phyloP scores from a whole-genome alignment of 2,888 invertebrate genomes.

The Andrena dorsata region DNA sequence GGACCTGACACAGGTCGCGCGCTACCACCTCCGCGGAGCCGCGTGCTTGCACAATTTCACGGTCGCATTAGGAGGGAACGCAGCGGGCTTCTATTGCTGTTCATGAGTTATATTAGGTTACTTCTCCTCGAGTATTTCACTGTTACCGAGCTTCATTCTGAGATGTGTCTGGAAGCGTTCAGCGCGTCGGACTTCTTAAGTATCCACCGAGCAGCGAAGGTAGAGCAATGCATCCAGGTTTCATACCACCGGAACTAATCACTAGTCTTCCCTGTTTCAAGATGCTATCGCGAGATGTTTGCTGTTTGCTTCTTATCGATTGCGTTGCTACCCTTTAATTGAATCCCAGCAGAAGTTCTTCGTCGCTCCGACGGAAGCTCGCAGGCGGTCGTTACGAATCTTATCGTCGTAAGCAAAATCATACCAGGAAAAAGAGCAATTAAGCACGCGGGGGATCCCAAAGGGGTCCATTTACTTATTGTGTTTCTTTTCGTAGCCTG shows the following conservation, averaged over 20 bases:
- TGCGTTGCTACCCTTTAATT: neutral
- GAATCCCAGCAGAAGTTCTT: neutral
- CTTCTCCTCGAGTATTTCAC: no score
- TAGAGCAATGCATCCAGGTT: no score
- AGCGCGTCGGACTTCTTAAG: no score
- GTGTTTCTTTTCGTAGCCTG: conserved; percentile 17
- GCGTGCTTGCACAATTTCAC: neutral
- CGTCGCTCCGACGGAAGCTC: neutral
- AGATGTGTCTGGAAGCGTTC: no score
- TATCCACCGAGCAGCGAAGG: no score
- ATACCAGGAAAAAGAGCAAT: conserved; percentile 43
- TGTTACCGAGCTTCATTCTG: no score
- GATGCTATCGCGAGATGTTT: no score
- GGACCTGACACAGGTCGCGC: neutral
- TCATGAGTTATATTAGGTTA: neutral
- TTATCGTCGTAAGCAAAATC: conserved; percentile 18
- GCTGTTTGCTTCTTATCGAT: no score
- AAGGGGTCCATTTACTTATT: conserved; percentile 24
- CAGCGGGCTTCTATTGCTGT: neutral
- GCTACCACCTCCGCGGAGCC: neutral
- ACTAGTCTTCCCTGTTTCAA: no score
- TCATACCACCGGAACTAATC: no score
- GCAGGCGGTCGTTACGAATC: conserved; percentile 7
- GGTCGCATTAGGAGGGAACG: conserved; percentile 1
- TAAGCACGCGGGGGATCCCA: conserved; percentile 42